Conservation (phyloP, 2,888 invertebrate genomes). For the Patella pellucida region DNA sequence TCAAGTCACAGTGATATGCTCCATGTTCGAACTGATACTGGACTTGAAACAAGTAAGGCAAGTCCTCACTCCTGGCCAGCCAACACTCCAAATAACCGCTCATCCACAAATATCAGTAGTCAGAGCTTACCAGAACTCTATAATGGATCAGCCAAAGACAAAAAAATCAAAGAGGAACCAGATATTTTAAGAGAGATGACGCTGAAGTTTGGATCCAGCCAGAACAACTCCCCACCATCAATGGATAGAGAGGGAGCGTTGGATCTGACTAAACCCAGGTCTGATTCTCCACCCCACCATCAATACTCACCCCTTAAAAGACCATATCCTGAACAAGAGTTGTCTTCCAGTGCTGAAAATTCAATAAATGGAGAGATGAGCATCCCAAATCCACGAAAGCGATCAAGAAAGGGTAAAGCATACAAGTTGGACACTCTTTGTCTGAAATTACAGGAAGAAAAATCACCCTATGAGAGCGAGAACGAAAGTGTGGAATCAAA, state of each 20-base stretch:
- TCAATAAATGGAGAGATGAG: constrained; percentile 23
- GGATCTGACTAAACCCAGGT: constrained; percentile 62
- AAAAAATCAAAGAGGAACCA: constrained; percentile 41
- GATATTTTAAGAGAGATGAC: constrained; percentile 61
- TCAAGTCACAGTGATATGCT: constrained; percentile 17
- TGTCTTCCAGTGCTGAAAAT: constrained; percentile 43
- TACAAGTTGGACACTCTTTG: constrained; percentile 80
- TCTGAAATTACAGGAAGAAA: constrained; percentile 63
- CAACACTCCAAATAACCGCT: constrained; percentile 17
- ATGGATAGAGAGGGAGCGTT: constrained; percentile 51
- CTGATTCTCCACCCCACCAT: constrained; percentile 38
- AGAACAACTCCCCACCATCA: constrained; percentile 5
- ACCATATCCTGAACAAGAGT: constrained; percentile 34
- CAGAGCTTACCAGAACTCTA: constrained; percentile 34
- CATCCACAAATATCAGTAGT: constrained; percentile 20
- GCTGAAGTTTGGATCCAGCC: constrained; percentile 51
- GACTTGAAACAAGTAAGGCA: constrained; percentile 27
- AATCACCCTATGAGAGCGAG: constrained; percentile 20
- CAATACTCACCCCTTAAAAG: constrained; percentile 20
- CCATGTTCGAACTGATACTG: constrained; percentile 26
- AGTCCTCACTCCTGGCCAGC: constrained; percentile 41
- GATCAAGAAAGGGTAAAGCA: constrained; percentile 88
- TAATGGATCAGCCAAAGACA: constrained; percentile 34
- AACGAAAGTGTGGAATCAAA: constrained; percentile 33
- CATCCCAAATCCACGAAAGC: constrained; percentile 72